These are phyloP conservation scores for Montipora cactus DNA, from an alignment of 64 coral and sea anemone species.

Conservation along the genomic window DNA sequence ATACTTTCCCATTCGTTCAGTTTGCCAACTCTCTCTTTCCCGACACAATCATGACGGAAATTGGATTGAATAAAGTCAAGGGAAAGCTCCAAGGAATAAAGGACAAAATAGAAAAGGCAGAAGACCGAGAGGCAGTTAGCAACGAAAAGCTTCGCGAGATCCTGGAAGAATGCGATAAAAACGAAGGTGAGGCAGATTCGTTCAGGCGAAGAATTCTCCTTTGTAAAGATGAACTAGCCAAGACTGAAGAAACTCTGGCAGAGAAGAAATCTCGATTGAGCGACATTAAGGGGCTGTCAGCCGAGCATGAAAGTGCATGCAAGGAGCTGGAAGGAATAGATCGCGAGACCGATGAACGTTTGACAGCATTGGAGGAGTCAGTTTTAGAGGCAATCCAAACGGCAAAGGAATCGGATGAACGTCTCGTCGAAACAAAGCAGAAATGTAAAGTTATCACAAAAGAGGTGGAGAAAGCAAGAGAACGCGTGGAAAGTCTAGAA, in stretches of 20 bases:
- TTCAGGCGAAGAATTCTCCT: conserved; percentile 69
- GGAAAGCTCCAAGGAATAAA: conserved; percentile 62
- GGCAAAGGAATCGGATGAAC: conserved; percentile 39
- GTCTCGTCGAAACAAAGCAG: conserved; percentile 52
- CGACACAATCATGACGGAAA: not conserved
- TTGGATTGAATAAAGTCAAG: conserved; percentile 58
- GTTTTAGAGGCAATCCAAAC: not conserved
- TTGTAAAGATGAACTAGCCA: conserved; percentile 33
- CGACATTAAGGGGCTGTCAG: not conserved
- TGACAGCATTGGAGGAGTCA: conserved; percentile 25
- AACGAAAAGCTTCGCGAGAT: conserved; percentile 37
- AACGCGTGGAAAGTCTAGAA: conserved; percentile 19
- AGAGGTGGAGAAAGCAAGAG: conserved; percentile 58
- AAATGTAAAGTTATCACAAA: conserved; percentile 48
- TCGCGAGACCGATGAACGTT: conserved; percentile 53
- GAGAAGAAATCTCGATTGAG: conserved; percentile 25
- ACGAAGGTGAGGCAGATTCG: conserved; percentile 57
- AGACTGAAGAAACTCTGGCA: not conserved
- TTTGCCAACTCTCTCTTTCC: not conserved
- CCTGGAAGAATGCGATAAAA: conserved; percentile 54
- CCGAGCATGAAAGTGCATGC: conserved; percentile 26
- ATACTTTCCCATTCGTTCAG: not conserved
- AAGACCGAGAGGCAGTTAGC: conserved; percentile 26
- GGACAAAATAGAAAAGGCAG: conserved; percentile 68
- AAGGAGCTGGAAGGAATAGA: conserved; percentile 60